Evolutionary conservation across 2,888 invertebrate species (phyloP), one percentile per base, ranked within the genome.

Genomic region (Pachycephus smyrnensis): DNA sequence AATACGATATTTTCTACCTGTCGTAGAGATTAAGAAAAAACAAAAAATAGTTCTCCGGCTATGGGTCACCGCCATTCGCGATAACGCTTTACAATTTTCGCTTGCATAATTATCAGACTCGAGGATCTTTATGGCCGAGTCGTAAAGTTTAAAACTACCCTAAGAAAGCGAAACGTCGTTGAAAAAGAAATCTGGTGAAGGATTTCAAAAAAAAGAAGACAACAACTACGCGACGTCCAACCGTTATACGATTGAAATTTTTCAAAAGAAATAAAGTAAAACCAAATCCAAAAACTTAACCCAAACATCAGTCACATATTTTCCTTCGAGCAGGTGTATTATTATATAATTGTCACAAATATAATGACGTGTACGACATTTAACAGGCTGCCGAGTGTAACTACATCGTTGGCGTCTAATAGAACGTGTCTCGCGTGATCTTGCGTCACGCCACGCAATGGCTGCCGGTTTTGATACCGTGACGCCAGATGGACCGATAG

Each of bases 111-210:
- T 88, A 88, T 89, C 88, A 82, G 84, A 76, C 81, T 83, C 83
- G 85, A 81, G 84, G 77, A 89, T 88, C 89, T 88, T 89, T 88
- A 89, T 84, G 84, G 80, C 80, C 77, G 77, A 80, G 83, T 85
- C 88, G 85, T 89, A 87, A 88, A 88, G 82, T 81, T 83, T 82
- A 85, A 88, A 87, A 81, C 83, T 79, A 79, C 73, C 77, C 79
- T 32, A 0, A 15, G 83, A 86, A 83, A 85, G 82, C 85, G 84
- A 82, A 82, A 71, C 55, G 55, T 55, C 9, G 55, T 40, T 15
- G 40, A 40, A 23, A 55, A 55, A 23, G 9, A 55, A 9, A 2
- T 55, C 23, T 55, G 55, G 0, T 9, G 23, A 23, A 55, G 55
- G 23, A 23, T 55, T 33, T 33, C 1, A 33, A 33, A 33, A 33